Conservation (phyloP, 2,888 invertebrate species). For the Acronicta aceris region DNA sequence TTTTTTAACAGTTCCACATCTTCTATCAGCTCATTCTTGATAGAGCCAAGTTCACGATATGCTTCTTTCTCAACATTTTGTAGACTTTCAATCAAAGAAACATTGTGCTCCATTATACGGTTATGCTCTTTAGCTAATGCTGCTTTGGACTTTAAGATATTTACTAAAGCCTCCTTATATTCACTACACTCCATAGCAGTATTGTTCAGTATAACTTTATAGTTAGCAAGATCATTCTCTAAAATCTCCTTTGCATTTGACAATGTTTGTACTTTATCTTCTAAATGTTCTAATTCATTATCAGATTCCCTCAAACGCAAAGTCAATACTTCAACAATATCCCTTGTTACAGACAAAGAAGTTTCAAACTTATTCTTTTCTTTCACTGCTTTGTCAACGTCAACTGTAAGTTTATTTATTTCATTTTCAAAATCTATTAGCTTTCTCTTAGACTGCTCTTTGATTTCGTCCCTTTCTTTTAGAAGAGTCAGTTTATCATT, state of each 20-base stretch:
- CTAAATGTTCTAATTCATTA: conserved; percentile 88
- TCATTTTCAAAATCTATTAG: conserved; percentile 81
- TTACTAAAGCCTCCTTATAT: conserved; percentile 84
- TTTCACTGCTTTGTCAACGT: conserved; percentile 80
- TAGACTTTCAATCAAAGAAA: conserved; percentile 82
- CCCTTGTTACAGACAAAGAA: conserved; percentile 89
- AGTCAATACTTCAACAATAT: conserved; percentile 89
- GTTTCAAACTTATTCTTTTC: conserved; percentile 89
- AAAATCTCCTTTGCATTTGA: conserved; percentile 74
- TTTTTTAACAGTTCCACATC: conserved; percentile 83
- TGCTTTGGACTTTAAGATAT: conserved; percentile 84
- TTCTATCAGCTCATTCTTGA: conserved; percentile 83
- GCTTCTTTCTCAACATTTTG: conserved; percentile 86
- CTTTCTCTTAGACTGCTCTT: conserved; percentile 77
- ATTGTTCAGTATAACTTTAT: conserved; percentile 76
- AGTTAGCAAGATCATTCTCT: conserved; percentile 75
- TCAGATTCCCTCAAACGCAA: conserved; percentile 89
- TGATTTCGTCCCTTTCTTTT: conserved; percentile 72
- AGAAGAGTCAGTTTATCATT: conserved; percentile 68
- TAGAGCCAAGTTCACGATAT: conserved; percentile 82
- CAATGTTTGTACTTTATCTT: conserved; percentile 75
- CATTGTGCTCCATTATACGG: conserved; percentile 86
- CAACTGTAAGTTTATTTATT: conserved; percentile 79
- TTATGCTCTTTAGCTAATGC: conserved; percentile 83
- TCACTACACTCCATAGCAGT: conserved; percentile 81